Evolutionary conservation across 2,113 vertebrate species (phyloP).

Genomic region (Petromus typicus): DNA sequence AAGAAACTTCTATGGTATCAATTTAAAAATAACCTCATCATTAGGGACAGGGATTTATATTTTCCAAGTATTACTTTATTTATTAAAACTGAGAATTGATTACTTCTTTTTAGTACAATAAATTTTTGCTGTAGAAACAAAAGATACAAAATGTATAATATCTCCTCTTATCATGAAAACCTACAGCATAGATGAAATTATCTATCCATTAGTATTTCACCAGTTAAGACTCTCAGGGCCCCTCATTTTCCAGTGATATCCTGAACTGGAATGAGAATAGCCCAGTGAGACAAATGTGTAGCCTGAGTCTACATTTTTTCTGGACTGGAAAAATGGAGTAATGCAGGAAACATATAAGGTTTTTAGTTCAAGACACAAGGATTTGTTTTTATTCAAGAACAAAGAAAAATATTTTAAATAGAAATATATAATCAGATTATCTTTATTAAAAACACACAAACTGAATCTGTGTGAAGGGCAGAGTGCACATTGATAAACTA

Average conservation of each 20-base stretch:
- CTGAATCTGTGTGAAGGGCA: not conserved
- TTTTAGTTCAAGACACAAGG: not conserved
- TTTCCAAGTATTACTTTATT: not conserved
- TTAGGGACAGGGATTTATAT: not conserved
- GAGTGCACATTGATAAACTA: not conserved
- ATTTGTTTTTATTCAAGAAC: not conserved
- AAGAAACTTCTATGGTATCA: not conserved
- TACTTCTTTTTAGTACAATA: not conserved
- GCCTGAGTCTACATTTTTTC: too few relatives aligned
- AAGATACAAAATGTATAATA: not conserved
- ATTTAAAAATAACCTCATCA: not conserved
- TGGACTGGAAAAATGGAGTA: not conserved
- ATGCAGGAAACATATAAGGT: not conserved
- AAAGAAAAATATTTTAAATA: not conserved
- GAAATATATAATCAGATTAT: not conserved
- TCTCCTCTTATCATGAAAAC: not conserved
- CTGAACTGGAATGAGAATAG: not conserved
- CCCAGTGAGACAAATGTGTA: not conserved
- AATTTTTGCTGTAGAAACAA: not conserved
- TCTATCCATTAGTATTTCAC: not conserved
- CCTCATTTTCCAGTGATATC: too few relatives aligned
- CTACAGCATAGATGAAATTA: not conserved
- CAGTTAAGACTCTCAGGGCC: not conserved
- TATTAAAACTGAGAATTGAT: not conserved
- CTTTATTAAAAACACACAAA: not conserved